Conservation (phyloP, 1,140 invertebrate species). For the Monochamus saltuarius region DNA sequence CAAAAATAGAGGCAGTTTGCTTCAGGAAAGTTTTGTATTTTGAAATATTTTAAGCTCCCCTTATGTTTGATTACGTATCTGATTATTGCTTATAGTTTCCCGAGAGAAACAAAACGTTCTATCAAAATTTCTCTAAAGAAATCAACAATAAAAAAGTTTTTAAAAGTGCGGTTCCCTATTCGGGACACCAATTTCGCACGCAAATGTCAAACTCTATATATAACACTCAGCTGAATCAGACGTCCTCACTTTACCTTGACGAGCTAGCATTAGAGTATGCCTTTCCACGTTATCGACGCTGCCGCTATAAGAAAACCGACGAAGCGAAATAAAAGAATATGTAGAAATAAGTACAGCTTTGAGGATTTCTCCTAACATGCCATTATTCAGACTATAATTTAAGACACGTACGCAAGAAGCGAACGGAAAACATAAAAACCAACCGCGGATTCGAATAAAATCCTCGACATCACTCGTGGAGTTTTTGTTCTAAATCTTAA, state of each 20-base stretch:
- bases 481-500: conserved; percentile 11
- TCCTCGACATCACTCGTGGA: conserved; percentile 8
- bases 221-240: neutral
- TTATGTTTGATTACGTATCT: too few species aligned
- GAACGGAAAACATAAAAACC: conserved; percentile 14
- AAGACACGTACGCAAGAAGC: conserved; percentile 7
- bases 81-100: too few species aligned
- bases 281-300: neutral
- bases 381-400: conserved; percentile 13
- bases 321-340: conserved; percentile 5
- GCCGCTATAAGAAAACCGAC: neutral
- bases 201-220: neutral
- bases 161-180: too few species aligned
- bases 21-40: too few species aligned
- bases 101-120: too few species aligned
- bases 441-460: conserved; percentile 12
- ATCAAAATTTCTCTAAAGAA: too few species aligned
- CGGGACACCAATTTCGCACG: too few species aligned
- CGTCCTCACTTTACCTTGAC: neutral
- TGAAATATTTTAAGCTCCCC: too few species aligned
- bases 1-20: too few species aligned
- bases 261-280: neutral
- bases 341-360: conserved; percentile 4
- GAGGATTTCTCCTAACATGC: conserved; percentile 12
- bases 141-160: too few species aligned